A percentile compares a stretch with the other conserved stretches of the same genome.
Evolutionary conservation across 2,888 invertebrate genomes (phyloP).

Genomic region (Cinara cedri): DNA sequence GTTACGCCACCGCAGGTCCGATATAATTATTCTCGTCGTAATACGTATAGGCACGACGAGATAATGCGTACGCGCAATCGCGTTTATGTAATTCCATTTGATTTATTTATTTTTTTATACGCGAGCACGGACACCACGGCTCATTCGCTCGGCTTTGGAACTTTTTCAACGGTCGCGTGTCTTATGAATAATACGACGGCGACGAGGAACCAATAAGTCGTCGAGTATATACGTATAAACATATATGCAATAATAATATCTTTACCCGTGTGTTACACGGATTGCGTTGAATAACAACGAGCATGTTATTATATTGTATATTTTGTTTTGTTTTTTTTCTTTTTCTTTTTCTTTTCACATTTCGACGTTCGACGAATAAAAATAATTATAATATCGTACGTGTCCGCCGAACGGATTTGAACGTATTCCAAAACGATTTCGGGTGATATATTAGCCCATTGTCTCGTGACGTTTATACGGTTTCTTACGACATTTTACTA

Average conservation of each 20-base stretch:
- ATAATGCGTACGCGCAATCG: neutral
- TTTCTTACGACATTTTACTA: neutral
- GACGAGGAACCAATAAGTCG: neutral
- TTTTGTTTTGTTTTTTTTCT: too few species aligned
- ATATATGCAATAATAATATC: too few species aligned
- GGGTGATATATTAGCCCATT: constrained; percentile 4
- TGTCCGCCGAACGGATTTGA: constrained; percentile 14
- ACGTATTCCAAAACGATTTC: constrained; percentile 36
- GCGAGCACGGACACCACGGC: neutral
- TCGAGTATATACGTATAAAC: too few species aligned
- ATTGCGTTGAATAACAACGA: constrained; percentile 28
- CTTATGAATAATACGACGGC: constrained; percentile 25
- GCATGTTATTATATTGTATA: too few species aligned
- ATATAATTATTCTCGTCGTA: too few species aligned
- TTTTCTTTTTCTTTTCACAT: too few species aligned
- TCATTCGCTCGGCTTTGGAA: constrained; percentile 8
- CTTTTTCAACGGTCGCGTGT: constrained; percentile 37
- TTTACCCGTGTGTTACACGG: neutral
- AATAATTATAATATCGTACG: constrained; percentile 8
- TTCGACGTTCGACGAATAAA: neutral
- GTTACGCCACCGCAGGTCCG: neutral
- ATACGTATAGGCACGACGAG: too few species aligned
- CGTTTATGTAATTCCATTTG: neutral
- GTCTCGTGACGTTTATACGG: constrained; percentile 1
- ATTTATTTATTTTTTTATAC: neutral